These are phyloP conservation scores for Eurois occulta DNA, from an alignment of 2,888 invertebrate species.

Conservation along the genomic window DNA sequence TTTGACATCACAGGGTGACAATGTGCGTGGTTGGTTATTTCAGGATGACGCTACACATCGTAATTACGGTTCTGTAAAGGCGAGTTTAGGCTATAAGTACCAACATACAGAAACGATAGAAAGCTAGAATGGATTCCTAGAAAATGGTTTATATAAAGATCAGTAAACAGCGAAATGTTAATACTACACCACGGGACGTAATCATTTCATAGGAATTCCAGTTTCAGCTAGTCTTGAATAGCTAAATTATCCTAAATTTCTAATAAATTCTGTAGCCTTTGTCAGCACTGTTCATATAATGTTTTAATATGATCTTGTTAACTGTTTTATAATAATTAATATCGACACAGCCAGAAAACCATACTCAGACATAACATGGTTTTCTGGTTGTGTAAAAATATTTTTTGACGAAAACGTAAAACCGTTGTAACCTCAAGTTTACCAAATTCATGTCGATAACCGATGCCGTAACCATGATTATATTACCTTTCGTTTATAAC, in stretches of 20 bases:
- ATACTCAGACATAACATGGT: no score
- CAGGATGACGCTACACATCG: constrained; percentile 26
- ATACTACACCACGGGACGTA: no score
- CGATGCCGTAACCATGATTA: not conserved
- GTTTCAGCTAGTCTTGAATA: not conserved
- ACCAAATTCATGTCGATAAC: not conserved
- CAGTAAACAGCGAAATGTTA: not conserved
- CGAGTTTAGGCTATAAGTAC: not conserved
- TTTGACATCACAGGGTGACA: constrained; percentile 40
- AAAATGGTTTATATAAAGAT: not conserved
- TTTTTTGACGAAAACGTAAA: not conserved
- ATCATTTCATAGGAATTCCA: not conserved
- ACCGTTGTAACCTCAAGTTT: not conserved
- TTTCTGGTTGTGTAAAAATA: no score
- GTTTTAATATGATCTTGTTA: no score
- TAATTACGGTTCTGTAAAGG: constrained; percentile 43
- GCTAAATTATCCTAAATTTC: not conserved
- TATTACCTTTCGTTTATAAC: not conserved
- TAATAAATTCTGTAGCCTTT: not conserved
- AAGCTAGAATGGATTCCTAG: not conserved
- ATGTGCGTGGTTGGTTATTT: constrained; percentile 43
- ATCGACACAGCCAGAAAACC: not conserved
- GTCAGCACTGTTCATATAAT: not conserved
- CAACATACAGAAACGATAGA: not conserved
- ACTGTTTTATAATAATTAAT: not conserved